These are phyloP conservation scores for Temnothorax longispinosus DNA, from an alignment of 1,140 invertebrate genomes.

Conservation along the genomic window DNA sequence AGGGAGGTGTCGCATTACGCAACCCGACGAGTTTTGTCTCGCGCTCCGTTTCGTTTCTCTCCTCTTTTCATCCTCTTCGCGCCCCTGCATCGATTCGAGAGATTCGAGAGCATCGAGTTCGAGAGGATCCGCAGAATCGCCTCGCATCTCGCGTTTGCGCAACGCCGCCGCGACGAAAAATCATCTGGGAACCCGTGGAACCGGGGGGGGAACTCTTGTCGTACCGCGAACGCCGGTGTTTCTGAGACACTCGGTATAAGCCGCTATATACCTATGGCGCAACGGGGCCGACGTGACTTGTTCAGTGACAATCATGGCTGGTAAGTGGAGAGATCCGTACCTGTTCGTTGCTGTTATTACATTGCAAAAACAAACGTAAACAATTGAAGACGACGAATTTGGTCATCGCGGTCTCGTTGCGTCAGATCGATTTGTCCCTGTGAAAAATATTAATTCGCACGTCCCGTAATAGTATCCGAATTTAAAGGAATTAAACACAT, in stretches of 20 bases:
- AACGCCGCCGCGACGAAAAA: background rate
- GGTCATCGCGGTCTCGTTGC: background rate
- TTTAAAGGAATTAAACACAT: constrained; percentile 8
- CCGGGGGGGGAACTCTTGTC: background rate
- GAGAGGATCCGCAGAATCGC: too few species aligned
- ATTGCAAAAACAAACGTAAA: constrained; percentile 26
- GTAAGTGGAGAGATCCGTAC: constrained; percentile 76
- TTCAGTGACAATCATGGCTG: constrained; percentile 84
- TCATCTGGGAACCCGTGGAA: background rate
- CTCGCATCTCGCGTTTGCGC: background rate
- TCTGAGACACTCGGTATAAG: constrained; percentile 54
- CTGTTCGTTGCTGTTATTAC: constrained; percentile 49
- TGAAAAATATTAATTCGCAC: constrained; percentile 11
- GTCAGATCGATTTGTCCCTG: background rate
- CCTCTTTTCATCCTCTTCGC: background rate
- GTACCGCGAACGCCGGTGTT: background rate
- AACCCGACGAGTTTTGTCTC: background rate
- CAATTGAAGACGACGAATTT: constrained; percentile 1
- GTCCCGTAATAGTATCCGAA: background rate
- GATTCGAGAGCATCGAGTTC: too few species aligned
- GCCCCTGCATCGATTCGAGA: background rate
- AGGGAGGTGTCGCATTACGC: background rate
- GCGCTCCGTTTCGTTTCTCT: background rate
- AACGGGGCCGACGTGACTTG: constrained; percentile 83
- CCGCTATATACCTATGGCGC: constrained; percentile 41